Conservation (phyloP, 2,113 vertebrate genomes). For the Leiothrix lutea region DNA sequence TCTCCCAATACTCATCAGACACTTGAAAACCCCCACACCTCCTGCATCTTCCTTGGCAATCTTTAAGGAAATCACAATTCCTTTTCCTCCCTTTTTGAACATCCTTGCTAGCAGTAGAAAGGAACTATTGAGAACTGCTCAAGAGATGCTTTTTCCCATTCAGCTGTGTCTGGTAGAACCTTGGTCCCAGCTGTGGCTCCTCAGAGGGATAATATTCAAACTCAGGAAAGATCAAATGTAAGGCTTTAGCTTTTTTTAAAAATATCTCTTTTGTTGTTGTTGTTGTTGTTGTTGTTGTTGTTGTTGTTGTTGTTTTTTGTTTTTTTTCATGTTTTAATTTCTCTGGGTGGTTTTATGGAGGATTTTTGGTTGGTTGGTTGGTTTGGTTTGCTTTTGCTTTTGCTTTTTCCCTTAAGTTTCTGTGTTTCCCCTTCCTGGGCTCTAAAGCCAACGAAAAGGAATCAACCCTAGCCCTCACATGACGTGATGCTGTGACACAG, state of each 20-base stretch:
- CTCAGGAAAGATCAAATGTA: not conserved
- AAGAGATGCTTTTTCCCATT: not conserved
- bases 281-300: too few relatives aligned
- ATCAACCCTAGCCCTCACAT: not conserved
- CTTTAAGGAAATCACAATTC: not conserved
- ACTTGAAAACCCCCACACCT: not conserved
- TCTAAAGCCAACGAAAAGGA: not conserved
- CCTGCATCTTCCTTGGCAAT: not conserved
- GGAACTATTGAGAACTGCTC: not conserved
- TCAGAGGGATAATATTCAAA: not conserved
- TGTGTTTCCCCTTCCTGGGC: not conserved
- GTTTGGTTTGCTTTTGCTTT: not conserved
- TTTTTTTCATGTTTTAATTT: not conserved
- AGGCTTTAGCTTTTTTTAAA: not conserved
- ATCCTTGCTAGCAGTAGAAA: not conserved
- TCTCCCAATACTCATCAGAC: not conserved
- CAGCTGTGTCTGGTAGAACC: not conserved
- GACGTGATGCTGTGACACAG: not conserved
- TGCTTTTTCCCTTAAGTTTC: not conserved
- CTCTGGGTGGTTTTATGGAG: not conserved
- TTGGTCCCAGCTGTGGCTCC: not conserved
- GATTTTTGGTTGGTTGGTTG: not conserved
- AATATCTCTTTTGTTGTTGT: rapidly evolving
- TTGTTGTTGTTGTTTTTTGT: too few relatives aligned
- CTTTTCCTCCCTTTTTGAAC: not conserved